phyloP scores from a whole-genome alignment of 1,140 invertebrate genomes.

The Caenorhabditis latens region DNA sequence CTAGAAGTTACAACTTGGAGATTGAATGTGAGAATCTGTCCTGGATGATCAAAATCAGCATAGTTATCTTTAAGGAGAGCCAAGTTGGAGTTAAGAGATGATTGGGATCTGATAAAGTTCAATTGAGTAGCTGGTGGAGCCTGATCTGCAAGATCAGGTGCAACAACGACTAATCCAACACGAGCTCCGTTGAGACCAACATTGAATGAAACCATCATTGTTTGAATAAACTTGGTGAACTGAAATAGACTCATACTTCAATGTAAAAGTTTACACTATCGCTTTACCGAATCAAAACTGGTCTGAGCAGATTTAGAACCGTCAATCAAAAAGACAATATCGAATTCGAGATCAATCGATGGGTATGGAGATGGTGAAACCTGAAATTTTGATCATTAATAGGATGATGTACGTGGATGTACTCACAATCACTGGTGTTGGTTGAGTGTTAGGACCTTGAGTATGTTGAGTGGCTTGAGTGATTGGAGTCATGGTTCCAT shows the following conservation, averaged over 20 bases:
- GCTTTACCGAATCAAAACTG: no score
- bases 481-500: no score
- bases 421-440: no score
- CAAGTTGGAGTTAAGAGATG: not conserved
- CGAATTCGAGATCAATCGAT: not conserved
- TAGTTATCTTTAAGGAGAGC: not conserved
- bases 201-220: constrained; percentile 39
- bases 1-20: constrained; percentile 4
- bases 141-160: not conserved
- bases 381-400: no score
- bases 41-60: constrained; percentile 1
- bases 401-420: no score
- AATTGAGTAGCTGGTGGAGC: not conserved
- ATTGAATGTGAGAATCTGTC: constrained; percentile 12
- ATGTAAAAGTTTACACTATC: no score
- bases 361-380: no score
- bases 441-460: no score
- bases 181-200: not conserved
- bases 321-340: constrained; percentile 61
- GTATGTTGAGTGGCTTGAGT: no score
- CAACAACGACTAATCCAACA: constrained; percentile 15
- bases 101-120: not conserved
- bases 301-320: not conserved
- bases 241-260: no score
- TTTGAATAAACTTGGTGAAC: constrained; percentile 53